Percentiles rank a stretch among this genome's conserved stretches.
These are phyloP conservation scores for Nymphicus hollandicus DNA, from an alignment of 2,113 vertebrate species.

Conservation along the genomic window DNA sequence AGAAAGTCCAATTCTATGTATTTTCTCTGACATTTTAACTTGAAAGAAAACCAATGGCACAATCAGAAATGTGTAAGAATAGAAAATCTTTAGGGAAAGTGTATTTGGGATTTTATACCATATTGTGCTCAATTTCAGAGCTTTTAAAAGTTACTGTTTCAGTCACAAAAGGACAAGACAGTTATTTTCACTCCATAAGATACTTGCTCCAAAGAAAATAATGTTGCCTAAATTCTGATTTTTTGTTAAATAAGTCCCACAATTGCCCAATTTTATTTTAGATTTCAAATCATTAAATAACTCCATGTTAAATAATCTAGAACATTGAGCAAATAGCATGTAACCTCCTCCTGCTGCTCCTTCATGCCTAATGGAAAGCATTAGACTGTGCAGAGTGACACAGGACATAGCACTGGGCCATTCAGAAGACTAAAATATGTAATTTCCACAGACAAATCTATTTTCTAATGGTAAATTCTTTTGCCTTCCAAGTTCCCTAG, in stretches of 20 bases:
- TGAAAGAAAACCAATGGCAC: not conserved
- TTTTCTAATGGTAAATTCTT: not conserved
- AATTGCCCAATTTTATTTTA: not conserved
- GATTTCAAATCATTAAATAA: not conserved
- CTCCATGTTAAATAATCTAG: not conserved
- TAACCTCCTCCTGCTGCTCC: not conserved
- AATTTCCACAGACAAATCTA: not conserved
- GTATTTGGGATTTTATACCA: not conserved
- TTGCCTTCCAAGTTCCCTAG: not conserved
- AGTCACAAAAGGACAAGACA: not conserved
- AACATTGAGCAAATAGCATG: not conserved
- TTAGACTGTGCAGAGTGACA: not conserved
- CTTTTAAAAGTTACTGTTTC: not conserved
- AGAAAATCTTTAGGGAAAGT: not conserved
- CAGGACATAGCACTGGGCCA: rapidly evolving
- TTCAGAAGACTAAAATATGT: not conserved
- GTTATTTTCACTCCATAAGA: not conserved
- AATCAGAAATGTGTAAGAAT: not conserved
- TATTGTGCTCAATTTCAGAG: not conserved
- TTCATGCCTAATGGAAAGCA: not conserved
- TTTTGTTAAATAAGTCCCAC: not conserved
- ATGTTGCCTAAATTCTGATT: not conserved
- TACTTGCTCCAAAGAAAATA: not conserved
- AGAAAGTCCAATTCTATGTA: not conserved
- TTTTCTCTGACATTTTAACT: not conserved